phyloP scores from a whole-genome alignment of 2,888 invertebrate genomes.

The Ennomos erosarius region DNA sequence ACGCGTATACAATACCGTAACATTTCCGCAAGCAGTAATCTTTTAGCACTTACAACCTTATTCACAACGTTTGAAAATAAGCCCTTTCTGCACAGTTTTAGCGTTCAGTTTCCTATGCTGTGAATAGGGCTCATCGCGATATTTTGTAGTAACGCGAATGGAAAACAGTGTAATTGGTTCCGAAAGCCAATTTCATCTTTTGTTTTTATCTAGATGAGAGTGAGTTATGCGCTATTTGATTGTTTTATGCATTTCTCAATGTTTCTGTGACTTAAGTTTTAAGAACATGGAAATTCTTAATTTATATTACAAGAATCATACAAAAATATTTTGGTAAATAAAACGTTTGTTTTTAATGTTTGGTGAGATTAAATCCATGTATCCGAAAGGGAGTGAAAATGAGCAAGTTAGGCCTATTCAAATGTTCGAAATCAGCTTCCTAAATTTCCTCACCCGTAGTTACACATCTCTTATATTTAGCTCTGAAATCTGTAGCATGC shows the following conservation, averaged over 20 bases:
- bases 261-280: too few relatives aligned
- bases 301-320: too few relatives aligned
- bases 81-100: neutral
- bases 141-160: slow-evolving; percentile 49
- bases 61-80: slow-evolving; percentile 1
- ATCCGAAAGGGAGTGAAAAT: too few relatives aligned
- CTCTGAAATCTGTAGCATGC: too few relatives aligned
- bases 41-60: slow-evolving; percentile 40
- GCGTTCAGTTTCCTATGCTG: slow-evolving; percentile 13
- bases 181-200: slow-evolving; percentile 52
- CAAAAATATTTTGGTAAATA: too few relatives aligned
- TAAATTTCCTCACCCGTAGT: too few relatives aligned
- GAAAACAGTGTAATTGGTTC: slow-evolving; percentile 55
- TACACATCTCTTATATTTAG: too few relatives aligned
- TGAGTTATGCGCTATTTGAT: slow-evolving; percentile 41
- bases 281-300: too few relatives aligned
- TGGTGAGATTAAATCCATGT: too few relatives aligned
- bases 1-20: slow-evolving; percentile 45
- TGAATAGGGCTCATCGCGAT: slow-evolving; percentile 31
- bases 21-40: slow-evolving; percentile 47
- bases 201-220: slow-evolving; percentile 41
- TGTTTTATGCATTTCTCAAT: slow-evolving; percentile 1
- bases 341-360: too few relatives aligned
- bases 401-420: too few relatives aligned
- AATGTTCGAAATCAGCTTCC: too few relatives aligned